A percentile compares a stretch with the other conserved stretches of the same genome.
These are phyloP conservation scores for Ophioninae sp. DNA, from an alignment of 2,888 invertebrate genomes.

Conservation along the genomic window DNA sequence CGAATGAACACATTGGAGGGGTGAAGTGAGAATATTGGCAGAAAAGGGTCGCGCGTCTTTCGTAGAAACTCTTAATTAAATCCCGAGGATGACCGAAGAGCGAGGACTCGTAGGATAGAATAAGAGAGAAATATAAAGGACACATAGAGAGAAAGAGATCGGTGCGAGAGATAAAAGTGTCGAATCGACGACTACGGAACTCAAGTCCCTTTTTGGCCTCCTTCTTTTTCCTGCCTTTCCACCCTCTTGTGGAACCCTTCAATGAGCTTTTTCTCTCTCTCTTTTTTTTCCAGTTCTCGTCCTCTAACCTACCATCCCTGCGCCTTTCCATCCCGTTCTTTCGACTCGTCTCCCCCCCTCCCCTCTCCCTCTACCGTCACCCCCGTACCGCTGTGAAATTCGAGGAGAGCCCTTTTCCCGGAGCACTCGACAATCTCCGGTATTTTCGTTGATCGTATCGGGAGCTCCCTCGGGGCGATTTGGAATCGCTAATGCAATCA, in stretches of 20 bases:
- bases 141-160: conserved; percentile 31
- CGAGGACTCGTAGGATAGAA: conserved; percentile 2
- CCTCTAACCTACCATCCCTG: conserved; percentile 60
- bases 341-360: neutral
- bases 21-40: conserved; percentile 50
- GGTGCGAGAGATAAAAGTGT: conserved; percentile 53
- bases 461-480: conserved; percentile 55
- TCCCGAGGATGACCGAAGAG: conserved; percentile 31
- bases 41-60: conserved; percentile 53
- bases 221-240: neutral
- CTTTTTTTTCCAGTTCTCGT: conserved; percentile 58
- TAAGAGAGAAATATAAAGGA: neutral
- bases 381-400: conserved; percentile 5
- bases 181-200: conserved; percentile 44
- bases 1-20: conserved; percentile 52
- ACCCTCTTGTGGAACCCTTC: conserved; percentile 21
- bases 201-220: conserved; percentile 39
- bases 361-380: neutral
- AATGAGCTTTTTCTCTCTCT: conserved; percentile 37
- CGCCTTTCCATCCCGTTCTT: conserved; percentile 22
- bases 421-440: conserved; percentile 64
- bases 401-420: conserved; percentile 52
- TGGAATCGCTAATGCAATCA: conserved; percentile 63
- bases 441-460: conserved; percentile 64
- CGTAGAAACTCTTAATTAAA: conserved; percentile 61